Conservation (phyloP, 2,797 vertebrate species). For the Toxotes lorentzi region DNA sequence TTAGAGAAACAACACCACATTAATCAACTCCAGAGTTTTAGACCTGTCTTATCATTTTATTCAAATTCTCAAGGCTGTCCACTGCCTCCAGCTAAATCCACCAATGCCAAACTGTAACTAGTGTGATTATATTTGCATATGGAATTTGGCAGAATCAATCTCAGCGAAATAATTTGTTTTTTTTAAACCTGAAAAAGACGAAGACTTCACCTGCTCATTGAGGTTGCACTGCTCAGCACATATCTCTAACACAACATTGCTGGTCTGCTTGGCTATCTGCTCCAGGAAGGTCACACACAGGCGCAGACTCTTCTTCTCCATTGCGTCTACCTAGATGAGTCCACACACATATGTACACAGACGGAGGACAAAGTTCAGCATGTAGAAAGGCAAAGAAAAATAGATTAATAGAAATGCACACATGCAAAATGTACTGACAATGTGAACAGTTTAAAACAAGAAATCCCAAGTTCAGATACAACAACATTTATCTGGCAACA, state of each 20-base stretch:
- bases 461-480: not conserved
- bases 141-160: conserved; percentile 44
- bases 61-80: conserved; percentile 35
- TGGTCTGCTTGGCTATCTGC: conserved; percentile 89
- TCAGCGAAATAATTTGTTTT: conserved; percentile 35
- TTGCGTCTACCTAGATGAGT: conserved; percentile 79
- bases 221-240: conserved; percentile 93
- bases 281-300: conserved; percentile 92
- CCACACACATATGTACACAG: not conserved
- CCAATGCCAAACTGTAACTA: conserved; percentile 17
- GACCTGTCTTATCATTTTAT: conserved; percentile 38
- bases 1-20: conserved; percentile 35
- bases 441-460: not conserved
- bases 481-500: not conserved
- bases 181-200: not conserved
- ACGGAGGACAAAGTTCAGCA: not conserved
- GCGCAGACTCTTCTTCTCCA: conserved; percentile 86
- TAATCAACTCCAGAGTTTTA: conserved; percentile 41
- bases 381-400: not conserved
- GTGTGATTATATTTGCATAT: conserved; percentile 55
- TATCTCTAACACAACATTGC: conserved; percentile 87
- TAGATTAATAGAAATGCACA: not conserved
- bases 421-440: not conserved
- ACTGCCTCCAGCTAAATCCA: conserved; percentile 27
- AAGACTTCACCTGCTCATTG: conserved; percentile 88